phyloP scores from a whole-genome alignment of 1,140 invertebrate species.

The Babylonia areolata region DNA sequence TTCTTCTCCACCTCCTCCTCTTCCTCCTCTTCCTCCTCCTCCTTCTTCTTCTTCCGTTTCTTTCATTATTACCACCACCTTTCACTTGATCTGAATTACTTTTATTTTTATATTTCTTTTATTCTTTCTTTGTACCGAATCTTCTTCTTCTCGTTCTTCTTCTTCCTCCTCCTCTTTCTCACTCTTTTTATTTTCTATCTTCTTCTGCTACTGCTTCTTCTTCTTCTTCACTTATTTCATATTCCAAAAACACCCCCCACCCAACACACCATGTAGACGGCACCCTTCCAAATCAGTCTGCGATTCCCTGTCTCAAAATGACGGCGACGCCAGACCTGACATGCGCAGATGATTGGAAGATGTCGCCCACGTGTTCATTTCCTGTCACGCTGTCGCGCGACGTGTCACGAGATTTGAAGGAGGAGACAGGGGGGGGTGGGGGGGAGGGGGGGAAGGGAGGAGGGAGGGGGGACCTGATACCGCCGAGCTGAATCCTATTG shows the following conservation, averaged over 20 bases:
- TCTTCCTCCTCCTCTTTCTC: neutral
- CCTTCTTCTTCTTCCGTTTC: too few relatives aligned
- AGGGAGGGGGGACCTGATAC: neutral
- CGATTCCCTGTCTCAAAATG: neutral
- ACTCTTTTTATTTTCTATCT: neutral
- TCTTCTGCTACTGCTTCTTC: neutral
- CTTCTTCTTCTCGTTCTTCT: neutral
- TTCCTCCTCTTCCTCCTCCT: too few relatives aligned
- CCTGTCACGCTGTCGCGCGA: constrained; percentile 4
- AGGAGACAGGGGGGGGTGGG: neutral
- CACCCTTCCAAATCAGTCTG: neutral
- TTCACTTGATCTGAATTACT: too few relatives aligned
- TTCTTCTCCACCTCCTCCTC: too few relatives aligned
- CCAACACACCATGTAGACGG: neutral
- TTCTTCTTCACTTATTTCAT: neutral
- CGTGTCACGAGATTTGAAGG: neutral
- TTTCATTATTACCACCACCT: too few relatives aligned
- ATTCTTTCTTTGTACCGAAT: neutral
- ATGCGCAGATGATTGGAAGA: constrained; percentile 16
- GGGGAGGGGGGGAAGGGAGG: neutral
- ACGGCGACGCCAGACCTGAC: constrained; percentile 4
- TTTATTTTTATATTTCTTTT: too few relatives aligned
- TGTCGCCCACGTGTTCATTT: constrained; percentile 20
- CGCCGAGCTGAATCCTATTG: too few relatives aligned
- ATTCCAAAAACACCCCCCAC: neutral